Evolutionary conservation across 2,113 vertebrate genomes (phyloP).

Genomic region (Ptilonorhynchus violaceus): DNA sequence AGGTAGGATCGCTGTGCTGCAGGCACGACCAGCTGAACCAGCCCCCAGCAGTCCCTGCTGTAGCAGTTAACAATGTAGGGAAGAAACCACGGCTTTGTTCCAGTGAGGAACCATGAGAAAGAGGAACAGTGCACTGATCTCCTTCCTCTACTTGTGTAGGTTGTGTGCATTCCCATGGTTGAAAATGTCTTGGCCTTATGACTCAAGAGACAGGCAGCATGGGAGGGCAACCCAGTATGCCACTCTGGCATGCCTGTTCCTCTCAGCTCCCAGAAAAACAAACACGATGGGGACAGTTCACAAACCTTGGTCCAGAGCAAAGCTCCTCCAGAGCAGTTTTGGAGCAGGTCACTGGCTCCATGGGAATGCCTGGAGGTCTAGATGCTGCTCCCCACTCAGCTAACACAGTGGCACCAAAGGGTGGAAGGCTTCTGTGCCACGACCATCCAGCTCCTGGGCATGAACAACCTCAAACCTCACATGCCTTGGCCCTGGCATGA

Average conservation of each 20-base stretch:
- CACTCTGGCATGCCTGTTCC: fast-evolving
- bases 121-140: not conserved
- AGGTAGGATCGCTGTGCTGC: not conserved
- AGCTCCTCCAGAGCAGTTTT: not conserved
- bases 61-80: not conserved
- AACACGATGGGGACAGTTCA: not conserved
- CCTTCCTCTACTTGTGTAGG: not conserved
- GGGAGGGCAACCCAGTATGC: not conserved
- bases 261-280: not conserved
- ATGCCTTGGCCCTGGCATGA: fast-evolving
- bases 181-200: not conserved
- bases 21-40: not conserved
- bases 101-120: not conserved
- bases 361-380: fast-evolving
- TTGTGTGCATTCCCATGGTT: not conserved
- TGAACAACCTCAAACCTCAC: fast-evolving
- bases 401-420: fast-evolving
- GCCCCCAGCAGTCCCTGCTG: fast-evolving
- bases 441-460: not conserved
- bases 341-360: fast-evolving
- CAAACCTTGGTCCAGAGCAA: not conserved
- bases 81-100: not conserved
- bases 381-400: fast-evolving
- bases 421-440: not conserved
- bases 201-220: fast-evolving